Conservation (phyloP, 2,113 vertebrate genomes). For the Carettochelys insculpta region DNA sequence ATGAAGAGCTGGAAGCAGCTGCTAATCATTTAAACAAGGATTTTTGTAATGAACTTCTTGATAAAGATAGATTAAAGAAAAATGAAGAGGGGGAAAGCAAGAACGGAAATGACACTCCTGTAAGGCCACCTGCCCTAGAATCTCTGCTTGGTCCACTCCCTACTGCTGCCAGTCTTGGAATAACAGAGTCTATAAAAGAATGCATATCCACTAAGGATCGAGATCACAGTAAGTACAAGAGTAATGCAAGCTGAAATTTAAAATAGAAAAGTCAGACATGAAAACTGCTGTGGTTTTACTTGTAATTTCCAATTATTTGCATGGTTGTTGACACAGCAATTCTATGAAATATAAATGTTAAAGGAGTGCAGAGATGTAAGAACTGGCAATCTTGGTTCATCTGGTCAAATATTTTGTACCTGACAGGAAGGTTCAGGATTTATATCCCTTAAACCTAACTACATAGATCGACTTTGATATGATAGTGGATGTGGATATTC, state of each 20-base stretch:
- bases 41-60: conserved; percentile 81
- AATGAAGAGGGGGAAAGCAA: conserved; percentile 10
- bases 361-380: accelerated
- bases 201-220: conserved; percentile 77
- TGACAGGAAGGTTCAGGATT: not conserved
- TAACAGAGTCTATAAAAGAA: conserved; percentile 83
- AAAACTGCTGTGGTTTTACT: not conserved
- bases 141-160: conserved; percentile 90
- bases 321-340: not conserved
- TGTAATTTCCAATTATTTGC: not conserved
- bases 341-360: accelerated
- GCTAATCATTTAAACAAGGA: conserved; percentile 90
- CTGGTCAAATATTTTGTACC: not conserved
- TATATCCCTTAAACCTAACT: not conserved
- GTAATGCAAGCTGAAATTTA: not conserved
- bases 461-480: not conserved
- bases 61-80: conserved; percentile 48
- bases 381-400: not conserved
- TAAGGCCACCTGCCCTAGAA: conserved; percentile 78
- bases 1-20: conserved; percentile 87
- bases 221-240: conserved; percentile 82
- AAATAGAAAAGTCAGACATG: not conserved
- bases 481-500: conserved; percentile 43
- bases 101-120: conserved; percentile 28
- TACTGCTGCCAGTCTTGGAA: conserved; percentile 89